Evolutionary conservation across 2,888 invertebrate species (phyloP), one percentile per base, ranked within the genome.

Genomic region (Cryptosula pallasiana): DNA sequence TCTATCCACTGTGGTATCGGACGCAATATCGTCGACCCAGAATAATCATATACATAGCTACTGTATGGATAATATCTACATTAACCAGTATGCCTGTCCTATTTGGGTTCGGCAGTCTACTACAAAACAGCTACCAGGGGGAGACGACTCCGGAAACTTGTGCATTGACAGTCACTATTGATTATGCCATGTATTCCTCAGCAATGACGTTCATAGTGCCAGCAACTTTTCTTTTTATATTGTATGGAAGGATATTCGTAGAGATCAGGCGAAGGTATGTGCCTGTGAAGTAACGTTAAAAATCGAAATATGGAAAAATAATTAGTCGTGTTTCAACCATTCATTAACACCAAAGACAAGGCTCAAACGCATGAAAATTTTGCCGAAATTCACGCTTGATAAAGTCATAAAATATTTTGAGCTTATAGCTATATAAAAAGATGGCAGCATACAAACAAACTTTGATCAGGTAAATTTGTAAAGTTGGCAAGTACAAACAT

Each of bases 1-100:
- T 82, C n/a, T 84, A 83, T 73, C 85, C 85, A 0, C 78, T 83
- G 16, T 82, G 82, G 82, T 85, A 85, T 75, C 79, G 82, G 55
- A 83, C 82, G 72, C 79, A 82, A 72, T 77, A 81, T 35, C 81
- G 81, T 1, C 78, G 79, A 16, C 79, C 78, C 16, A 79, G 82
- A 73, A 81, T 82, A 5, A 75, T 82, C 1, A 76, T 80, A 25
- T 84, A 84, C 75, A 80, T 83, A 34, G 77, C 79, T 27, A 78
- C 83, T 71, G 84, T 84, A n/a, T 85, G 85, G 85, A 73, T 83
- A 72, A 80, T 84, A 73, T 82, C 83, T 1, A 78, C 82, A 13
- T 77, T 82, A 36, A 82, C 84, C 57, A 84, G 82, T 29, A 75
- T 84, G 23, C 83, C 84, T 1, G 83, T 84, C 0, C 79, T 84